A percentile compares a stretch with the other conserved stretches of the same genome.
Conservation (phyloP, 2,888 invertebrate species). For the Eupithecia pulchellata region DNA sequence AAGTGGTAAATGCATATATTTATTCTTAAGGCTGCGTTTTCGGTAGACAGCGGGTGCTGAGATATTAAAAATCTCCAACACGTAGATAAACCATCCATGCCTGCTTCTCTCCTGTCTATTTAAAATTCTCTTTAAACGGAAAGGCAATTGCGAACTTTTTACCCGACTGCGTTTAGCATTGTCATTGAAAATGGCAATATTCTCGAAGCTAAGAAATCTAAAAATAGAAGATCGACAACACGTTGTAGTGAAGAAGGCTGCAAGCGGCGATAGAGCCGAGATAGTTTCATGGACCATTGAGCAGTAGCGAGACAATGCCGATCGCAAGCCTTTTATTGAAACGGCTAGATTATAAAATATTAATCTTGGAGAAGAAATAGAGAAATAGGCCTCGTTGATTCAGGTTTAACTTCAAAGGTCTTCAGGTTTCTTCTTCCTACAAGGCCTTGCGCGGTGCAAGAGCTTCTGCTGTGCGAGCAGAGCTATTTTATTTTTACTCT, state of each 20-base stretch:
- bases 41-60: no score
- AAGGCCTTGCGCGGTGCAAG: no score
- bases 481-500: no score
- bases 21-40: no score
- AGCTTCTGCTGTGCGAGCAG: neutral
- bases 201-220: neutral
- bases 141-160: neutral
- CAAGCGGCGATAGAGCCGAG: constrained; percentile 21
- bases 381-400: neutral
- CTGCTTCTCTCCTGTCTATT: neutral
- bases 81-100: no score
- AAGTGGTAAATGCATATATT: no score
- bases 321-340: neutral
- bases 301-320: constrained; percentile 1
- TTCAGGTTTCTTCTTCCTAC: no score
- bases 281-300: constrained; percentile 30
- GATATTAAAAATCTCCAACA: no score
- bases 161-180: neutral
- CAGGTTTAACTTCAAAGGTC: neutral
- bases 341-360: neutral
- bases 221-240: neutral
- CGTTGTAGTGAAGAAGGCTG: constrained; percentile 21
- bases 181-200: constrained; percentile 3
- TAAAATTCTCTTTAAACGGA: neutral
- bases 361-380: neutral